Evolutionary conservation across 2,797 vertebrate species (phyloP).

Genomic region (Microctenopoma steveboyesi): DNA sequence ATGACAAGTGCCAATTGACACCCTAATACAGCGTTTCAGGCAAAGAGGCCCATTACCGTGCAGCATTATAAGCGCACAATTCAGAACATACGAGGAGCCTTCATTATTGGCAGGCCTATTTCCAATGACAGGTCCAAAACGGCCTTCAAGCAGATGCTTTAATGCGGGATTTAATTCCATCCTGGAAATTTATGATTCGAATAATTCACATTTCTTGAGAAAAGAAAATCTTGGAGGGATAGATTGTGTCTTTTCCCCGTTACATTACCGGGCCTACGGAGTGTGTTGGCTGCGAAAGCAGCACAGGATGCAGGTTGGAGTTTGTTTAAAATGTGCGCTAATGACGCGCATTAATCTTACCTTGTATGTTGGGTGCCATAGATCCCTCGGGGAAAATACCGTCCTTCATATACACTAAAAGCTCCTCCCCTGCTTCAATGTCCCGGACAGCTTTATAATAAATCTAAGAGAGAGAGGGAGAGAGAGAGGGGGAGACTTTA

Average conservation of each 20-base stretch:
- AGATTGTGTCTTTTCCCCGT: conserved; percentile 17
- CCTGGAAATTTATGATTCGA: conserved; percentile 53
- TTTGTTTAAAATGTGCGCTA: conserved; percentile 90
- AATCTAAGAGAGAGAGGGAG: conserved; percentile 80
- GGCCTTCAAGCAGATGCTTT: conserved; percentile 42
- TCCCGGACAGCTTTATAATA: conserved; percentile 98
- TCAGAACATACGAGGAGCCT: conserved; percentile 27
- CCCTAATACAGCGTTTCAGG: conserved; percentile 33
- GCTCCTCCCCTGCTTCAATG: conserved; percentile 95
- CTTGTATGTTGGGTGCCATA: conserved; percentile 94
- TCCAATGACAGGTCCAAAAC: conserved; percentile 41
- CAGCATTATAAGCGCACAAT: conserved; percentile 26
- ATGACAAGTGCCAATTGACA: conserved; percentile 54
- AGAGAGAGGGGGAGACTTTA: conserved; percentile 53
- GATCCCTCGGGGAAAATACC: conserved; percentile 91
- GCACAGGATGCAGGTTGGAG: conserved; percentile 80
- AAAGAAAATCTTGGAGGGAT: conserved; percentile 1
- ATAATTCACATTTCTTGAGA: conserved; percentile 53
- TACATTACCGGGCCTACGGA: conserved; percentile 34
- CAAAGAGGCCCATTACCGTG: conserved; percentile 23
- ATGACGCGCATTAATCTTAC: conserved; percentile 91
- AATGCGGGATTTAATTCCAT: conserved; percentile 57
- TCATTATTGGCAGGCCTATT: conserved; percentile 40
- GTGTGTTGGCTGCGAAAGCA: conserved; percentile 41
- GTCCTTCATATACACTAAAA: conserved; percentile 96